Conservation (phyloP, 2,113 vertebrate species). For the Scomber colias region DNA sequence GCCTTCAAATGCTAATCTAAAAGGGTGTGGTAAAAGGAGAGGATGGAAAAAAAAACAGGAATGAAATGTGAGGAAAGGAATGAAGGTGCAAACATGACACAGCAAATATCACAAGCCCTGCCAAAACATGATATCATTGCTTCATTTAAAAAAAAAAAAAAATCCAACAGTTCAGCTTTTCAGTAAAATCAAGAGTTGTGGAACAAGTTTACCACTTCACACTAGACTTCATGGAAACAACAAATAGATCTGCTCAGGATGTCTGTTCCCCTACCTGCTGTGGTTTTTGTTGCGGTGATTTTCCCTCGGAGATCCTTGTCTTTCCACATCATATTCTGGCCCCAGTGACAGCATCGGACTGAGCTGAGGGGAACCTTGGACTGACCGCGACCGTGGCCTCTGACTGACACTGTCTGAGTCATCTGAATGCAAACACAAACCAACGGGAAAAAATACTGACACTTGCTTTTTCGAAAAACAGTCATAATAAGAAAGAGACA, state of each 20-base stretch:
- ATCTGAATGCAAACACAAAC: conserved; percentile 71
- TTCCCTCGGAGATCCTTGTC: conserved; percentile 73
- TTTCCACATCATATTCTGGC: conserved; percentile 78
- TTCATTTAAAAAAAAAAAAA: neutral
- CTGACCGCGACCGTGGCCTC: conserved; percentile 88
- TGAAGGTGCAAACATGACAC: conserved; percentile 55
- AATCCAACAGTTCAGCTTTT: neutral
- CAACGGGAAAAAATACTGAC: neutral
- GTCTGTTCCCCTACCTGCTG: conserved; percentile 68
- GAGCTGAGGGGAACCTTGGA: conserved; percentile 91
- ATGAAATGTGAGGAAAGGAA: conserved; percentile 47
- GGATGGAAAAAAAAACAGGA: conserved; percentile 20
- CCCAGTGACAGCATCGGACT: conserved; percentile 88
- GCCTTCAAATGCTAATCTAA: conserved; percentile 69
- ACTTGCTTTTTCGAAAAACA: neutral
- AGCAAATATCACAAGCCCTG: conserved; percentile 24
- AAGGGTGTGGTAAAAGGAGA: conserved; percentile 46
- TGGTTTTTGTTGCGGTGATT: conserved; percentile 76
- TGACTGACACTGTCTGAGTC: conserved; percentile 83
- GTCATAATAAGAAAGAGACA: too few species aligned
- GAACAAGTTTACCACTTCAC: conserved; percentile 5
- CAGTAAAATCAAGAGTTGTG: conserved; percentile 39
- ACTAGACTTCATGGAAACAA: neutral
- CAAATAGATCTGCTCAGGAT: neutral
- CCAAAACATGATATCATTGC: conserved; percentile 15